These are phyloP conservation scores for Eulemur albifrons DNA, from an alignment of 2,797 vertebrate genomes.

Conservation along the genomic window DNA sequence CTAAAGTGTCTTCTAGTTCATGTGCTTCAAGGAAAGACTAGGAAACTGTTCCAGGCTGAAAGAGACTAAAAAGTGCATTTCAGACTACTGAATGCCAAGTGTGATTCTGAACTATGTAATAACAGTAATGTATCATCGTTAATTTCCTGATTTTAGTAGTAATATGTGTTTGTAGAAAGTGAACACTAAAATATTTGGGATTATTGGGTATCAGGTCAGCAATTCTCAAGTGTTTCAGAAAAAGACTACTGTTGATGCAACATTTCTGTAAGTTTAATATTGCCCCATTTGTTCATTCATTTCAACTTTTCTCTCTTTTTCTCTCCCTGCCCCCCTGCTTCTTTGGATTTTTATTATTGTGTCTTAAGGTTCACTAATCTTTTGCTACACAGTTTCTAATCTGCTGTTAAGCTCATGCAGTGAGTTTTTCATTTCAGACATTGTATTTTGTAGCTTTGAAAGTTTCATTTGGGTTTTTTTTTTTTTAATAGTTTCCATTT, in stretches of 20 bases:
- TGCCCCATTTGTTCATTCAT: not conserved
- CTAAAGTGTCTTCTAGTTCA: not conserved
- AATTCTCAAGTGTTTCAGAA: not conserved
- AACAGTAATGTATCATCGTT: not conserved
- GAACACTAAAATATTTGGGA: not conserved
- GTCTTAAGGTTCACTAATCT: not conserved
- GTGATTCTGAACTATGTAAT: not conserved
- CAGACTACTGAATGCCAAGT: not conserved
- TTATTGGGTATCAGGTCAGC: not conserved
- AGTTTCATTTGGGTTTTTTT: not conserved
- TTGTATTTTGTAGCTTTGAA: not conserved
- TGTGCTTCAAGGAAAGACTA: not conserved
- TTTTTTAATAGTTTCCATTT: not conserved
- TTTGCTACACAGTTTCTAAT: not conserved
- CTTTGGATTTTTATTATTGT: not conserved
- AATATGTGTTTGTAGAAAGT: not conserved
- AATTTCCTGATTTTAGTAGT: not conserved
- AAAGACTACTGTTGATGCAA: not conserved
- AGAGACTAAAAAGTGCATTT: not conserved
- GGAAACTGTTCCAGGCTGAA: not conserved
- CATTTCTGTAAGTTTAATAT: not conserved
- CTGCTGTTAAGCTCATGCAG: not conserved
- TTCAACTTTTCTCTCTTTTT: not conserved
- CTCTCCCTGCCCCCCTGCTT: not conserved
- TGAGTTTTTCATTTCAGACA: not conserved